Conservation (phyloP, 2,113 vertebrate species). For the Brachypodius melanocephalos region DNA sequence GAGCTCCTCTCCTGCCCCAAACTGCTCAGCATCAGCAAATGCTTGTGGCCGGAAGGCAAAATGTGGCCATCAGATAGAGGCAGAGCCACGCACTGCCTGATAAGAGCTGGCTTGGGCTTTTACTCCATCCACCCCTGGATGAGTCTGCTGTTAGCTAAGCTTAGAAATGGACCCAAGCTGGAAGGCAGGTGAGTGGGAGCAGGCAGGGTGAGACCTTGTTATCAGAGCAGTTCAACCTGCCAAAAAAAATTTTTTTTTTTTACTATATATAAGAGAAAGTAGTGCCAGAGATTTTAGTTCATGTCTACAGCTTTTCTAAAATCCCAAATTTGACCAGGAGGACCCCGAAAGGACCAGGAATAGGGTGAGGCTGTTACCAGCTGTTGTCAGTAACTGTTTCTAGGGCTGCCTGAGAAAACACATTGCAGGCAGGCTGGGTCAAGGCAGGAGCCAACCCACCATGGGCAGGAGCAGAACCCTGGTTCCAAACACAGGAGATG, state of each 20-base stretch:
- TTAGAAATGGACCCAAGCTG: background rate
- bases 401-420: background rate
- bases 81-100: accelerated
- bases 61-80: background rate
- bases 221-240: background rate
- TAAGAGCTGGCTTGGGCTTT: background rate
- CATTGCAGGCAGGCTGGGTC: accelerated
- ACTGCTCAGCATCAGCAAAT: background rate
- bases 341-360: background rate
- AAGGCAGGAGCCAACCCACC: background rate
- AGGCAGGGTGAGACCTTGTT: background rate
- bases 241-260: too few relatives aligned
- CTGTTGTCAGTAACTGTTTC: background rate
- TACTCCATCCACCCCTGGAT: accelerated
- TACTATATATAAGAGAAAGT: too few relatives aligned
- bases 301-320: background rate
- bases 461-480: background rate
- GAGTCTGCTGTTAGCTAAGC: background rate
- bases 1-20: background rate
- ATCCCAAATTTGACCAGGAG: background rate
- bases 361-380: background rate
- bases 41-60: background rate
- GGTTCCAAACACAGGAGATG: background rate
- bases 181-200: background rate
- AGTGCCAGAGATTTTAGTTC: background rate